phyloP scores from a whole-genome alignment of 2,797 vertebrate species.

The Protonibea diacanthus region DNA sequence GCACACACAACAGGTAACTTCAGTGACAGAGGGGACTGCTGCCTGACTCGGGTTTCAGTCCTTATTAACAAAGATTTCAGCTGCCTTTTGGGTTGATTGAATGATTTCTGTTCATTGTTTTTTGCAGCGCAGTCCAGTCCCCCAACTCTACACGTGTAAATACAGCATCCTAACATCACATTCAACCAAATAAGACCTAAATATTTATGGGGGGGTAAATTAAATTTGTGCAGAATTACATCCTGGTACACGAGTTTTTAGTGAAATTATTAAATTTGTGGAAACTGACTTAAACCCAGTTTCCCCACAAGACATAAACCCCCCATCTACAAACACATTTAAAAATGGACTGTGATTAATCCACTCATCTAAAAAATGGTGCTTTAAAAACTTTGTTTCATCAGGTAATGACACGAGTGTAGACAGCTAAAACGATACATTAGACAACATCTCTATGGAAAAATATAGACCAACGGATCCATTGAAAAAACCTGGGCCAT shows the following conservation, averaged over 20 bases:
- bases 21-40: conserved; percentile 36
- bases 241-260: conserved; percentile 31
- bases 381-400: conserved; percentile 29
- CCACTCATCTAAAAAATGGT: conserved; percentile 39
- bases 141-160: conserved; percentile 28
- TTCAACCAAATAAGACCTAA: conserved; percentile 48
- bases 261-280: conserved; percentile 31
- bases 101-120: conserved; percentile 22
- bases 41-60: conserved; percentile 48
- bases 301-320: conserved; percentile 26
- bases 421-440: conserved; percentile 47
- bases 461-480: conserved; percentile 57
- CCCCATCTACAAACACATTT: conserved; percentile 31
- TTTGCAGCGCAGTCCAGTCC: conserved; percentile 49
- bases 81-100: conserved; percentile 67
- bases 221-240: conserved; percentile 30
- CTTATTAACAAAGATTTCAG: conserved; percentile 66
- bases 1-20: conserved; percentile 39
- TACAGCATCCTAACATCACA: conserved; percentile 47
- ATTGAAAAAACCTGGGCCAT: conserved; percentile 52
- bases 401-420: conserved; percentile 50
- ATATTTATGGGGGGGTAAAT: conserved; percentile 6
- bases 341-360: conserved; percentile 44
- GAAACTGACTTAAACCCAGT: conserved; percentile 39
- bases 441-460: conserved; percentile 61